These are phyloP conservation scores for Steinernema khuongi DNA, from an alignment of 1,140 invertebrate genomes.

Conservation along the genomic window DNA sequence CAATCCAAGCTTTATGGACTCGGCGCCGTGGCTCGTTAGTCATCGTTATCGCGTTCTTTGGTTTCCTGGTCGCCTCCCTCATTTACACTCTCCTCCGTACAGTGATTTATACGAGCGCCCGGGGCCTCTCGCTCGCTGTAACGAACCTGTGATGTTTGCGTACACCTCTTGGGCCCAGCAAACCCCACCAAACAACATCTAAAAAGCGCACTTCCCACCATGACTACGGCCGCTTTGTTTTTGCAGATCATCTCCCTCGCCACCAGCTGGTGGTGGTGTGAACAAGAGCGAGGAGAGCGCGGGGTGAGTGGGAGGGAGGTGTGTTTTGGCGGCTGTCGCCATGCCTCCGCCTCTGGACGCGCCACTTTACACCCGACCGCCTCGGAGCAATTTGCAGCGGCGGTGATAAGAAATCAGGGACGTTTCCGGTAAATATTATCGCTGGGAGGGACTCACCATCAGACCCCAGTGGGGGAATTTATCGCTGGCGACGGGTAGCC, in stretches of 20 bases:
- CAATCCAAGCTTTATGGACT: no score
- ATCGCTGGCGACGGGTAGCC: not conserved
- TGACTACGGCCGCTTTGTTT: not conserved
- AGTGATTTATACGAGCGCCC: not conserved
- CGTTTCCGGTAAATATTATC: slow-evolving; percentile 15
- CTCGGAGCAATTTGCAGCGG: not conserved
- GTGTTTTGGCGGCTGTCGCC: not conserved
- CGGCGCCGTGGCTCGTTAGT: no score
- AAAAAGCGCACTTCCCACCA: not conserved
- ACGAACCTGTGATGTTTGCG: not conserved
- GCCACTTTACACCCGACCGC: not conserved
- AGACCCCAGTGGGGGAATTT: not conserved
- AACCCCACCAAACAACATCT: not conserved
- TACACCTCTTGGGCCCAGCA: not conserved
- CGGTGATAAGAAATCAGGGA: slow-evolving; percentile 7
- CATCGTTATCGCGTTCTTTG: no score
- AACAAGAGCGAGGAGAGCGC: slow-evolving; percentile 1
- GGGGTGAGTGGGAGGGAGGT: not conserved
- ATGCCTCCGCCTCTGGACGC: not conserved
- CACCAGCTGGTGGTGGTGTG: not conserved
- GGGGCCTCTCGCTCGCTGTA: not conserved
- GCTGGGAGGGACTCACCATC: not conserved
- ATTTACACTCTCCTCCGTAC: no score
- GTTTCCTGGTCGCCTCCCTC: no score
- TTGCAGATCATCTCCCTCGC: not conserved